Evolutionary conservation across 2,113 vertebrate species (phyloP), one percentile per base, ranked within the genome.

Genomic region (Philantomba maxwellii): DNA sequence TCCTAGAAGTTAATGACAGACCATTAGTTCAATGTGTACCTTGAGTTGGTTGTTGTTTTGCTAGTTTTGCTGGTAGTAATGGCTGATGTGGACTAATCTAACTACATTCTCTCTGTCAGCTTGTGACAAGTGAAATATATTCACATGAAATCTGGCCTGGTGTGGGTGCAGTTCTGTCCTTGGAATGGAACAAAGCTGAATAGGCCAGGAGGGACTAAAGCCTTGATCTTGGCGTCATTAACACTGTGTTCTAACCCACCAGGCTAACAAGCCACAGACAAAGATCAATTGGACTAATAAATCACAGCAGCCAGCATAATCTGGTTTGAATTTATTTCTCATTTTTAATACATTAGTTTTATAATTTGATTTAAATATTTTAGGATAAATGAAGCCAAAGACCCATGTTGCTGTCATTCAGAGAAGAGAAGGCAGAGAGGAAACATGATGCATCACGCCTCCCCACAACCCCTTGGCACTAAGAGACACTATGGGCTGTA

Each of bases 281-380:
- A 95, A 84, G 47, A 83, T 92, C 96, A 94, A 91, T 30, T 94
- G 86, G 78, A 81, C 82, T 96, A 98, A 98, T 96, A 87, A 91
- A 78, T 97, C 78, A 57, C 85, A 97, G 89, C 86, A 93, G 51
- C 57, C 83, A 87, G 60, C 78, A 78, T 70, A 93, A 83, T 97
- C 93, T 98, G 96, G 62, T 98, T 97, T 94, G 57, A 91, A 95
- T 98, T 96, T 97, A 91, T 93, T 97, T 97, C 93, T 97, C 95
- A 97, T 96, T 98, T 97, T 93, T 94, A 90, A 94, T 96, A 95
- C 55, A 95, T 97, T 96, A 73, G 85, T 91, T 95, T 98, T 94
- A 87, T 91, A 96, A 97, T 95, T 95, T 87, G 85, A 97, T 97
- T 97, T 95, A 97, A 98, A 97, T 94, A 98, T 92, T 96, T 97